phyloP scores from a whole-genome alignment of 92 coral and sea anemone species.

The Pocillopora grandis region DNA sequence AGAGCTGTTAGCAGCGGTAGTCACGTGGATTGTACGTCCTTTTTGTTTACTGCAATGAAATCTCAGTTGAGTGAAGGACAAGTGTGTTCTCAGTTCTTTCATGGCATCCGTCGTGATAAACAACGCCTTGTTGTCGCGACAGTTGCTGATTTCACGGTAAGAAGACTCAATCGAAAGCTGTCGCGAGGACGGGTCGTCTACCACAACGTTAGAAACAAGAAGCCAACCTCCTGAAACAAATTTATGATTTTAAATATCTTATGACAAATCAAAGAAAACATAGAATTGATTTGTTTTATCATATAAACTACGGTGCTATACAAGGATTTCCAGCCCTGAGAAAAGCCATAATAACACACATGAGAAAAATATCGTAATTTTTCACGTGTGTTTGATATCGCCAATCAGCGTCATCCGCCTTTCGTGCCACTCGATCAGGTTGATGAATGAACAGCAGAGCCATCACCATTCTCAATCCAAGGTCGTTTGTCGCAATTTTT shows the following conservation, averaged over 20 bases:
- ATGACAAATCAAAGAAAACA: background rate
- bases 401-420: too few species aligned
- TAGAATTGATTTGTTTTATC: too few species aligned
- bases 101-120: background rate
- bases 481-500: too few species aligned
- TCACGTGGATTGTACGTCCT: conserved; percentile 16
- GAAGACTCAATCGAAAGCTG: background rate
- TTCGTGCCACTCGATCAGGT: too few species aligned
- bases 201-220: background rate
- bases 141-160: background rate
- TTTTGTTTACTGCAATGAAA: conserved; percentile 20
- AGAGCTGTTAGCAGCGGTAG: conserved; percentile 20
- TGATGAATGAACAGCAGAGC: too few species aligned
- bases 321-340: too few species aligned
- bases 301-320: too few species aligned
- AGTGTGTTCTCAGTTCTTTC: background rate
- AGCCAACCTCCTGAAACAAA: background rate
- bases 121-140: background rate
- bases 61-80: conserved; percentile 20
- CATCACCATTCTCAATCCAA: too few species aligned
- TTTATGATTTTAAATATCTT: background rate
- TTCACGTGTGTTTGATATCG: too few species aligned
- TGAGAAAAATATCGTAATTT: too few species aligned
- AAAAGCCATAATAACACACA: too few species aligned
- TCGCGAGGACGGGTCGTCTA: background rate